phyloP scores from a whole-genome alignment of 2,888 invertebrate genomes.

The Spilosoma lubricipeda region DNA sequence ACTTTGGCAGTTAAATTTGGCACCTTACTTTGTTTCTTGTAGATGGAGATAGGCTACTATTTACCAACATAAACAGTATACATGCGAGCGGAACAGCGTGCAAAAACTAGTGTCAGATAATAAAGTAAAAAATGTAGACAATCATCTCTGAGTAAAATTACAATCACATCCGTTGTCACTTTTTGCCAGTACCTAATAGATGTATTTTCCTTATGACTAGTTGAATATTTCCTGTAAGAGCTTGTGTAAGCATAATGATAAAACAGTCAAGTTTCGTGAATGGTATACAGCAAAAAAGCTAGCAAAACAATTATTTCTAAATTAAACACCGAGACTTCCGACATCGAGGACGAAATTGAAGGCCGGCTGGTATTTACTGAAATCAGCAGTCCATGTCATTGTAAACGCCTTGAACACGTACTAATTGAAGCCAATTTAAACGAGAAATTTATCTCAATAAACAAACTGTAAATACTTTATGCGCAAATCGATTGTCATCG shows the following conservation, averaged over 20 bases:
- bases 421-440: neutral
- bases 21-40: too few species aligned
- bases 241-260: slow-evolving; percentile 1
- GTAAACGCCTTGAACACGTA: neutral
- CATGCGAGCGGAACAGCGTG: too few species aligned
- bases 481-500: neutral
- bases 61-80: too few species aligned
- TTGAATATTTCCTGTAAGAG: neutral
- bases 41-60: too few species aligned
- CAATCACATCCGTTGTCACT: neutral
- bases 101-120: too few species aligned
- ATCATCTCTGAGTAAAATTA: too few species aligned
- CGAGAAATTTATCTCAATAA: neutral
- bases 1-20: too few species aligned
- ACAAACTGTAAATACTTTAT: neutral
- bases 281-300: slow-evolving; percentile 13
- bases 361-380: neutral
- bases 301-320: slow-evolving; percentile 24
- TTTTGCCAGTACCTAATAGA: neutral
- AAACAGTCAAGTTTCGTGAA: neutral
- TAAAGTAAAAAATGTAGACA: too few species aligned
- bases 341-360: slow-evolving; percentile 19
- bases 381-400: neutral
- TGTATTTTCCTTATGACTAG: neutral
- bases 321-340: slow-evolving; percentile 22